Base-by-base conservation (phyloP, 2,797 vertebrate genomes). In the Sebastes oblongus region DNA sequence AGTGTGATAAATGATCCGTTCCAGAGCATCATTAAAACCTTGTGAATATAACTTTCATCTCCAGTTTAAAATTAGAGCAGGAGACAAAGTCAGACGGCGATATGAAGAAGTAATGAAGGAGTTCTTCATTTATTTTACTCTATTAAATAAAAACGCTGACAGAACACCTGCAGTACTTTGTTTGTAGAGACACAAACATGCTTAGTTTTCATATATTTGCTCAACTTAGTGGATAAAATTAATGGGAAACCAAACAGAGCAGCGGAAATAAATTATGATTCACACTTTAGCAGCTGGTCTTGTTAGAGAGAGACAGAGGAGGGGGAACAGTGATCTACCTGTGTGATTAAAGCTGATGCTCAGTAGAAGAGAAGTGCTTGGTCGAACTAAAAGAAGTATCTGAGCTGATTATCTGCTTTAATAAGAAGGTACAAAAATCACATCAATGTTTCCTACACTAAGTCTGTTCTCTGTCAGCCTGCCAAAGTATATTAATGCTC, bases 311-410 rank as follows among this genome's bases (percentile, higher is more conserved):
- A 74, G 39, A 58, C 36, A 5, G 68, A 73, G 55, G 4, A 46
- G 32, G 39, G 22, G 72, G 42, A 74, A 32, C 59, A 62, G 36
- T 20, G 60, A 70, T 82, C 24, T 32, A 78, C 74, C 59, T 50
- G 60, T 54, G 22, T 60, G 75, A 77, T 65, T 65, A 32, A 52
- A 82, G 50, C 5, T 55, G 66, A 81, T 68, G 68, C 36, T 80
- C 24, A 58, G 22, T 18, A 71, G 5, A 65, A 61, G 34, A 75
- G 16, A 50, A 42, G 66, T 24, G 34, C 16, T 54, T 16, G 7
- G 12, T 59, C 24, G 14, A 18, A 68, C 66, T 54, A 9, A 73
- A 50, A 60, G 16, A 62, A 39, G 46, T 1, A 60, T 64, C 54
- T 50, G 39, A 64, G 22, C 22, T 50, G 22, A 80, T 71, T 22